A percentile compares a stretch with the other conserved stretches of the same genome.
Evolutionary conservation across 1,140 invertebrate species (phyloP).

Genomic region (Physella acuta): DNA sequence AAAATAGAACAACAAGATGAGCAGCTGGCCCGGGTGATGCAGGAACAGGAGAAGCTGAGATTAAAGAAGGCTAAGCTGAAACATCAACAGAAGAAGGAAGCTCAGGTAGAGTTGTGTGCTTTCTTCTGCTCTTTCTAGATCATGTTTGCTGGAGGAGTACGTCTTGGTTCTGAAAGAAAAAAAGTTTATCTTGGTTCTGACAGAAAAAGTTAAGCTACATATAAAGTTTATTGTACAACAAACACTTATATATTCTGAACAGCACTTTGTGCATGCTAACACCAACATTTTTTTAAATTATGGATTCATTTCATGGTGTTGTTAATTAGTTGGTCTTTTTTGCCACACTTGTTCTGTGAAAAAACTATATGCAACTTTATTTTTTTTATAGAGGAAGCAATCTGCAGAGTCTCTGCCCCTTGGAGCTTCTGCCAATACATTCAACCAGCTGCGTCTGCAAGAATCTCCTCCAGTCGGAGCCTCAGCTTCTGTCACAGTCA

Average conservation of each 20-base stretch:
- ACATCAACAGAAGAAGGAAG: conserved; percentile 41
- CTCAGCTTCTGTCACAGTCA: conserved; percentile 34
- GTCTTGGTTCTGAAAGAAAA: no score
- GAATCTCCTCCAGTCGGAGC: conserved; percentile 25
- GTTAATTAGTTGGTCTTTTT: no score
- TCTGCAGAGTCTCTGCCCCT: conserved; percentile 20
- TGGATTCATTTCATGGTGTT: no score
- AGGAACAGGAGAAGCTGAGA: conserved; percentile 75
- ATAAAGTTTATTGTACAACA: no score
- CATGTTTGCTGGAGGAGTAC: no score
- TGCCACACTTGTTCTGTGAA: no score
- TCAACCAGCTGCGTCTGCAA: conserved; percentile 21
- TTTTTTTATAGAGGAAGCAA: conserved; percentile 6
- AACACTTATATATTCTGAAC: no score
- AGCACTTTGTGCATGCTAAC: no score
- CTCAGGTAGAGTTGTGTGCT: conserved; percentile 20
- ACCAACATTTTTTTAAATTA: no score
- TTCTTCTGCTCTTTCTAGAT: not conserved
- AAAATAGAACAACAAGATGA: conserved; percentile 90
- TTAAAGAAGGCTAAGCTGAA: conserved; percentile 46
- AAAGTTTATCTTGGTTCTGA: no score
- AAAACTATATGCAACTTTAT: no score
- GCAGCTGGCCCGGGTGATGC: conserved; percentile 83
- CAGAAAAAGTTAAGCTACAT: no score
- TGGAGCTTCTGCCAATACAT: conserved; percentile 27